Percentiles rank a stretch among this genome's conserved stretches.
Evolutionary conservation across 2,888 invertebrate species (phyloP).

Genomic region (Lissocephala sabroskyi): DNA sequence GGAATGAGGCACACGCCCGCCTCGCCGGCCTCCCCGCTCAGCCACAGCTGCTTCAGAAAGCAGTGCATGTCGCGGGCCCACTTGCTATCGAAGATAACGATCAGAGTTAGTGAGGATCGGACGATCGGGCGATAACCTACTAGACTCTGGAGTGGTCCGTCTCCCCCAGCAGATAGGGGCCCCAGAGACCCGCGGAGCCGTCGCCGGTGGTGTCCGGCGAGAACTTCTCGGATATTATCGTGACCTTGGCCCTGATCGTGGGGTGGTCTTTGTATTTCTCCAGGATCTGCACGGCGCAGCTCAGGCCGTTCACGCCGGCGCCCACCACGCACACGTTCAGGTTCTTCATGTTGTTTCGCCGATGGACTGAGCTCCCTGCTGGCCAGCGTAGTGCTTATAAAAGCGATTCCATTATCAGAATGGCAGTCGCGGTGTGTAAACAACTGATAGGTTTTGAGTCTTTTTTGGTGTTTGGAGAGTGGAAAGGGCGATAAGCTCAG

Average conservation of each 20-base stretch:
- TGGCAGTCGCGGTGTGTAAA: too few relatives aligned
- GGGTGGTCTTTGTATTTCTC: slow-evolving; percentile 73
- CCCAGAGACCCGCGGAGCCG: slow-evolving; percentile 85
- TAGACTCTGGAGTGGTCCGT: slow-evolving; percentile 75
- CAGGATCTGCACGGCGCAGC: slow-evolving; percentile 80
- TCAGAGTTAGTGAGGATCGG: too few relatives aligned
- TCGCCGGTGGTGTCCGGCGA: slow-evolving; percentile 84
- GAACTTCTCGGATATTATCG: slow-evolving; percentile 78
- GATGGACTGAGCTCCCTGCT: too few relatives aligned
- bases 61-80: slow-evolving; percentile 78
- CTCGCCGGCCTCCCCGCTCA: slow-evolving; percentile 73
- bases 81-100: too few relatives aligned
- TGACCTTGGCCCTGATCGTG: slow-evolving; percentile 73
- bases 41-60: slow-evolving; percentile 77
- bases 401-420: too few relatives aligned
- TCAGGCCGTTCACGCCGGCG: slow-evolving; percentile 82
- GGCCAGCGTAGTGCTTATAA: too few relatives aligned
- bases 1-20: slow-evolving; percentile 74
- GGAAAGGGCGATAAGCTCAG: too few relatives aligned
- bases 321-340: slow-evolving; percentile 76
- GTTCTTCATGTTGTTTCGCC: too few relatives aligned
- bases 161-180: slow-evolving; percentile 77
- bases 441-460: too few relatives aligned
- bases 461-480: too few relatives aligned
- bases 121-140: slow-evolving; percentile 73